phyloP scores from a whole-genome alignment of 2,113 vertebrate species.

The Erpornis zantholeuca region DNA sequence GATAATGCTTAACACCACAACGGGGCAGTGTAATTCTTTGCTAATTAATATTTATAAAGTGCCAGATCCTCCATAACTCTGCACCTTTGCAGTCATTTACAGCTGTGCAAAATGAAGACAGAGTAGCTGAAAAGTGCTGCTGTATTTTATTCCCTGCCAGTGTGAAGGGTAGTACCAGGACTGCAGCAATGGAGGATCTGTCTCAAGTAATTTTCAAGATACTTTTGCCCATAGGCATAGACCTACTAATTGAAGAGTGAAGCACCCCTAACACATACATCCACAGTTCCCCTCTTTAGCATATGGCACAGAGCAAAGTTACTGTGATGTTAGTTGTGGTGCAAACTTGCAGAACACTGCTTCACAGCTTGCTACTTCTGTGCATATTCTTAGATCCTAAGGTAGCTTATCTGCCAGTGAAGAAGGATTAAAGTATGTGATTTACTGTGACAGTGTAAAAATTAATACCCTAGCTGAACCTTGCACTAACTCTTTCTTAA shows the following conservation, averaged over 20 bases:
- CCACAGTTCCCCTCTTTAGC: neutral
- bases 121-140: neutral
- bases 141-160: neutral
- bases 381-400: neutral
- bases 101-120: neutral
- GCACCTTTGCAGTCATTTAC: constrained; percentile 3
- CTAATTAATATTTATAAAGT: constrained; percentile 56
- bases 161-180: neutral
- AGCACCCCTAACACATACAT: neutral
- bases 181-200: neutral
- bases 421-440: neutral
- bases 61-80: neutral
- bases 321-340: neutral
- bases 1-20: constrained; percentile 23
- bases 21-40: constrained; percentile 44
- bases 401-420: neutral
- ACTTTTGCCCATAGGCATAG: neutral
- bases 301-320: neutral
- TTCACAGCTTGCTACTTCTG: neutral
- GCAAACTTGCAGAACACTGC: neutral
- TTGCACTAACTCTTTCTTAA: neutral
- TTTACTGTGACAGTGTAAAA: neutral
- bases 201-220: neutral
- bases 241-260: neutral
- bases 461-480: neutral